Percentiles rank a stretch among this genome's conserved stretches.
Evolutionary conservation across 2,888 invertebrate species (phyloP).

Genomic region (Drosophila anomalipes): DNA sequence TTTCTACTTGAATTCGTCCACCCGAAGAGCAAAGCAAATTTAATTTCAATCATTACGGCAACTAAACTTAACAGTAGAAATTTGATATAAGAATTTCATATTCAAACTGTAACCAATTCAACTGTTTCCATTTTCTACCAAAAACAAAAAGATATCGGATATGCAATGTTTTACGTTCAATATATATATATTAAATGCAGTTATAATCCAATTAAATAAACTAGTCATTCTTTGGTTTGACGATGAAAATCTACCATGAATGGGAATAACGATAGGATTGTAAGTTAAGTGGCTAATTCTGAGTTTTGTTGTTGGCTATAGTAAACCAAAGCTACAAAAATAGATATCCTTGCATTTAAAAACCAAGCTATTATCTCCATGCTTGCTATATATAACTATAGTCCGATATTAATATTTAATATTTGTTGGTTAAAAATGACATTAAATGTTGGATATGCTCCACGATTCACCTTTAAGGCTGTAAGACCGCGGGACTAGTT

Average conservation of each 20-base stretch:
- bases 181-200: background rate
- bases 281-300: background rate
- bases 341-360: background rate
- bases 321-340: too few species aligned
- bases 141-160: background rate
- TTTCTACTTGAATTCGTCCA: constrained; percentile 1
- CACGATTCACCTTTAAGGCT: too few species aligned
- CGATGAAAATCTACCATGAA: too few species aligned
- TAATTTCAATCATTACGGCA: background rate
- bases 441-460: background rate
- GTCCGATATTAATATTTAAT: background rate
- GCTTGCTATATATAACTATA: background rate
- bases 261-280: background rate
- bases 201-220: background rate
- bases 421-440: background rate
- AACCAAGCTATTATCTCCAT: background rate
- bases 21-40: background rate
- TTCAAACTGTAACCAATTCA: background rate
- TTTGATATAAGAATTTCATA: background rate
- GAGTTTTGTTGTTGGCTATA: background rate
- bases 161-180: background rate
- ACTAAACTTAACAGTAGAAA: background rate
- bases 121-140: background rate
- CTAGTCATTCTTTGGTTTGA: too few species aligned
- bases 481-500: background rate